These are phyloP conservation scores for Neuroterus valhalla DNA, from an alignment of 1,140 invertebrate species.

Conservation along the genomic window DNA sequence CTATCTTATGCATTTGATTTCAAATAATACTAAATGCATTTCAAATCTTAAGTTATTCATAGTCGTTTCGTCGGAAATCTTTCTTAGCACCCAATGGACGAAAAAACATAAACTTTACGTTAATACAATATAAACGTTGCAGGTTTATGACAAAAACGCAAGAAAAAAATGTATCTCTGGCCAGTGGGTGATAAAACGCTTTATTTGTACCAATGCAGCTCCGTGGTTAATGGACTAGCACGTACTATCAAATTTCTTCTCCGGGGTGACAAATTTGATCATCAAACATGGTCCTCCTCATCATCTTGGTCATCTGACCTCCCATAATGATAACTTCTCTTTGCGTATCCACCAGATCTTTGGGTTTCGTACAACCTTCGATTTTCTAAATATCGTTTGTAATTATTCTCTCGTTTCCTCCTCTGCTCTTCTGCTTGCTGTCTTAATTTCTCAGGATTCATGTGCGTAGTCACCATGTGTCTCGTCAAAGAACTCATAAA, in stretches of 20 bases:
- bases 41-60: not conserved
- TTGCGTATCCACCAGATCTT: conserved; percentile 53
- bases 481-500: conserved; percentile 74
- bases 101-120: no score
- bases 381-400: conserved; percentile 71
- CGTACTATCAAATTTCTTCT: not conserved
- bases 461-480: conserved; percentile 73
- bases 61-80: not conserved
- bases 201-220: conserved; percentile 19
- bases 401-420: conserved; percentile 71
- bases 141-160: no score
- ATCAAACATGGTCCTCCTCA: conserved; percentile 42
- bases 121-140: no score
- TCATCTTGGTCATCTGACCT: conserved; percentile 58
- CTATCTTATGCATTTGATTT: no score
- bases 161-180: no score
- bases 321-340: conserved; percentile 59
- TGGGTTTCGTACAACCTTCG: conserved; percentile 72
- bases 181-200: not conserved
- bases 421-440: conserved; percentile 73
- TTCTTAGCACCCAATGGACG: not conserved
- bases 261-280: not conserved
- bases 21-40: conserved; percentile 3
- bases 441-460: conserved; percentile 71
- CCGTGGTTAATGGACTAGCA: conserved; percentile 1